Base-by-base conservation (phyloP, 2,113 vertebrate genomes). In the Oryzias curvinotus region DNA sequence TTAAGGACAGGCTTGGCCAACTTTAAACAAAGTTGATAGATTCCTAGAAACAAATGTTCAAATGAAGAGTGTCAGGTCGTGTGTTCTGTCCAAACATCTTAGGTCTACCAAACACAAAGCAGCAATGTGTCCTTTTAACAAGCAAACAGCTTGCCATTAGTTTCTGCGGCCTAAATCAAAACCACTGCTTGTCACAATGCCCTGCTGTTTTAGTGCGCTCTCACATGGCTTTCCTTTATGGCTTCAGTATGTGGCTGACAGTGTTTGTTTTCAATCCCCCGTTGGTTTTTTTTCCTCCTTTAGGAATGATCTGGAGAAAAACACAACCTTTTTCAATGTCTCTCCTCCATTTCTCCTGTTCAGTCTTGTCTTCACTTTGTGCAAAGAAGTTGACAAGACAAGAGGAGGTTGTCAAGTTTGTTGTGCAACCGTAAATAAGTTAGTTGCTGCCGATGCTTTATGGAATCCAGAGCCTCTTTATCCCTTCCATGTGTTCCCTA, bases 401-500 rank as follows among this genome's bases (percentile, higher is more conserved):
- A 26, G 56, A 68, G 57, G 12, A 23, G 64, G 55, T 70, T 68
- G 71, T 71, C 79, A 80, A 82, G 82, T 87, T 85, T 88, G 85
- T 84, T 54, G 14, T 51, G 69, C 56, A 62, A 65, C 83, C 85
- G 81, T 92, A 91, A 91, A 91, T 91, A 89, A 90, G 75, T 87
- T 78, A 23, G 36, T 70, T 69, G 73, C 73, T 57, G 75, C 77
- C 86, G 68, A 28, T 44, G 65, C 83, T 89, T 91, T 90, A 91
- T 90, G 79, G 82, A 90, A 90, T 86, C 85, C 90, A 91, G 89
- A 91, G 73, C 61, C 71, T 81, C 75, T 85, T 89, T 90, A 90
- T 90, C 85, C 86, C 77, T 86, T 87, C 91, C 89, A 91, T 91
- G 88, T 91, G 90, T 91, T 90, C 80, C 73, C 66, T 80, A 73